A percentile compares a stretch with the other conserved stretches of the same genome.
Evolutionary conservation across 2,888 invertebrate species (phyloP).

Genomic region (Galerucella calmariensis): DNA sequence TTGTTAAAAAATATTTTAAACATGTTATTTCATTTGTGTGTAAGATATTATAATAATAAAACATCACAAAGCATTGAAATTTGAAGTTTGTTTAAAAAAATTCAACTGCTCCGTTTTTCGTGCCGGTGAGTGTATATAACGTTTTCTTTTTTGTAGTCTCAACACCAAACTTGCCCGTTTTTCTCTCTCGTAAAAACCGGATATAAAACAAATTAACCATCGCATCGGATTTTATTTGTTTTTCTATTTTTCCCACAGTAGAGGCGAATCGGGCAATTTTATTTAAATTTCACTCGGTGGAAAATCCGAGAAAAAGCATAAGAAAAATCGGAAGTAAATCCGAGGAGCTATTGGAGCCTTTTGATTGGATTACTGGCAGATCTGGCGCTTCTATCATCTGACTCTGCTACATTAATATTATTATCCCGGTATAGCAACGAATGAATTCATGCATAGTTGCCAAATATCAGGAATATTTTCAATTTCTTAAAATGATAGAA

Average conservation of each 20-base stretch:
- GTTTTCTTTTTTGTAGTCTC: neutral
- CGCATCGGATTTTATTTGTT: conserved; percentile 25
- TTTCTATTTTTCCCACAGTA: conserved; percentile 21
- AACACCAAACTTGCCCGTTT: neutral
- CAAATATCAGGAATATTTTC: neutral
- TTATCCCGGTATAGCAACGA: conserved; percentile 56
- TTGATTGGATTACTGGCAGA: conserved; percentile 57
- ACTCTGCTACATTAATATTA: conserved; percentile 59
- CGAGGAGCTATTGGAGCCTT: conserved; percentile 57
- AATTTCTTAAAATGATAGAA: no score
- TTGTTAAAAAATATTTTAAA: no score
- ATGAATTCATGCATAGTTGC: conserved; percentile 36
- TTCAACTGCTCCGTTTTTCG: no score
- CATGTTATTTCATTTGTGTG: no score
- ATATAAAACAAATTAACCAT: conserved; percentile 17
- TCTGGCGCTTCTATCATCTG: conserved; percentile 56
- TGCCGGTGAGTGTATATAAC: neutral
- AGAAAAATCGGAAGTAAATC: conserved; percentile 54
- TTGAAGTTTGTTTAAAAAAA: no score
- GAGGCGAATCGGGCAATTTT: conserved; percentile 46
- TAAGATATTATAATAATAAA: no score
- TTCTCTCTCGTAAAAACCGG: conserved; percentile 8
- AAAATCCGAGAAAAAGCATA: conserved; percentile 49
- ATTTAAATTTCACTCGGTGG: conserved; percentile 49
- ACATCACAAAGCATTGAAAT: no score